phyloP scores from a whole-genome alignment of 2,113 vertebrate species.

The Gavialis gangeticus region DNA sequence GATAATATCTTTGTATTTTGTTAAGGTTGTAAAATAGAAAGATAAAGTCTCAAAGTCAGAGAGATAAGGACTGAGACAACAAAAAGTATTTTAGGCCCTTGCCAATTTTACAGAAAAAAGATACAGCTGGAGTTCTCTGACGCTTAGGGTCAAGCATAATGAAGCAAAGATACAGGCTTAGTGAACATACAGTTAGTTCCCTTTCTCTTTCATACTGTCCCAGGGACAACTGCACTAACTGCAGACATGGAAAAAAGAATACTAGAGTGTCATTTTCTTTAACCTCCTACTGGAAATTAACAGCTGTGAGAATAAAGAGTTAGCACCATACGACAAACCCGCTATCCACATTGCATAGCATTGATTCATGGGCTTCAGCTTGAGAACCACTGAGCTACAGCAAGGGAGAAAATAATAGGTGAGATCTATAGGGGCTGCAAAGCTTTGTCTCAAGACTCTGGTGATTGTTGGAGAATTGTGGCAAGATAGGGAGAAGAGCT shows the following conservation, averaged over 20 bases:
- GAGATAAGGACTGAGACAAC: background rate
- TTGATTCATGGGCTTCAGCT: background rate
- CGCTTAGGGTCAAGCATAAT: background rate
- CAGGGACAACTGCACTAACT: background rate
- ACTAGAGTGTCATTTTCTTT: background rate
- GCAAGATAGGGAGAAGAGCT: too few species aligned
- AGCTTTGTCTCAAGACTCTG: background rate
- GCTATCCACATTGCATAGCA: background rate
- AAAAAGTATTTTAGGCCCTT: background rate
- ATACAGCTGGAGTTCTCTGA: fast-evolving
- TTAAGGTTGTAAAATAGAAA: background rate
- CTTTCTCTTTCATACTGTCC: background rate
- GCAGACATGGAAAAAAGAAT: background rate
- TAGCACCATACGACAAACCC: background rate
- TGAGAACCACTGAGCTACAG: background rate
- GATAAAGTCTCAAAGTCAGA: constrained; percentile 40
- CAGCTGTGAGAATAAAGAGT: background rate
- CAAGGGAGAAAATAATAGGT: background rate
- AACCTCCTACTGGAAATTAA: background rate
- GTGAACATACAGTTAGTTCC: background rate
- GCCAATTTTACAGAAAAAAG: background rate
- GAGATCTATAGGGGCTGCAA: background rate
- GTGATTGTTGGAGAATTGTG: background rate
- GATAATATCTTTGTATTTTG: background rate
- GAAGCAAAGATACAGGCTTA: background rate